Evolutionary conservation across 2,797 vertebrate genomes (phyloP).

Genomic region (Anguilla marmorata): DNA sequence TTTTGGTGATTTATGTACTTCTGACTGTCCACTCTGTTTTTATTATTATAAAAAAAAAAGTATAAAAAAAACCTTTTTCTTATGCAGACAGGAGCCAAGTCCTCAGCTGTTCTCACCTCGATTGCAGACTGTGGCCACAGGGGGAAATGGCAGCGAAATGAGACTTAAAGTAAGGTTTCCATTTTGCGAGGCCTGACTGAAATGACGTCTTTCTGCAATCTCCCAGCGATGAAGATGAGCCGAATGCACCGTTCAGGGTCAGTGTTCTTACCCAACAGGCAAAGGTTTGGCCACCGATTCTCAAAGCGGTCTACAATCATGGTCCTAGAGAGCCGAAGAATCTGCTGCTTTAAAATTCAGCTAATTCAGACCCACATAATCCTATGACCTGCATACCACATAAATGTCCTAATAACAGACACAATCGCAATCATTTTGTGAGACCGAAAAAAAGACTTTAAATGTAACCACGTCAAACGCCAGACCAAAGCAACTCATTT

Average conservation of each 20-base stretch:
- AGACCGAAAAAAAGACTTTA: background rate
- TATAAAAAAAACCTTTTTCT: no score
- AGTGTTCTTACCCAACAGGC: background rate
- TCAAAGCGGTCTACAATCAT: background rate
- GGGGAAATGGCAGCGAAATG: background rate
- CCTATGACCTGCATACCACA: background rate
- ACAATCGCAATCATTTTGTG: background rate
- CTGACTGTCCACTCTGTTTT: no score
- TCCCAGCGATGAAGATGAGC: background rate
- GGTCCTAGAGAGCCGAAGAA: background rate
- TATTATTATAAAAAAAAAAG: no score
- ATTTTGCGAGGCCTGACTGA: background rate
- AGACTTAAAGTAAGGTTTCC: background rate
- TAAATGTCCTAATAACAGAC: background rate
- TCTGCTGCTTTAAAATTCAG: background rate
- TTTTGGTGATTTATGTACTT: no score
- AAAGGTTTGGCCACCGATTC: background rate
- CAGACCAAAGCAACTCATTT: background rate
- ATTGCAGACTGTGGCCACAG: background rate
- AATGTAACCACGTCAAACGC: background rate
- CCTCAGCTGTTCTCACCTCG: background rate
- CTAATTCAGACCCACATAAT: background rate
- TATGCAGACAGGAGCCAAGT: background rate
- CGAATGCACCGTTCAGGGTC: background rate
- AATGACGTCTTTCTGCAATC: background rate